Base-by-base conservation (phyloP, 2,888 invertebrate genomes). In the Fabriciana adippe region DNA sequence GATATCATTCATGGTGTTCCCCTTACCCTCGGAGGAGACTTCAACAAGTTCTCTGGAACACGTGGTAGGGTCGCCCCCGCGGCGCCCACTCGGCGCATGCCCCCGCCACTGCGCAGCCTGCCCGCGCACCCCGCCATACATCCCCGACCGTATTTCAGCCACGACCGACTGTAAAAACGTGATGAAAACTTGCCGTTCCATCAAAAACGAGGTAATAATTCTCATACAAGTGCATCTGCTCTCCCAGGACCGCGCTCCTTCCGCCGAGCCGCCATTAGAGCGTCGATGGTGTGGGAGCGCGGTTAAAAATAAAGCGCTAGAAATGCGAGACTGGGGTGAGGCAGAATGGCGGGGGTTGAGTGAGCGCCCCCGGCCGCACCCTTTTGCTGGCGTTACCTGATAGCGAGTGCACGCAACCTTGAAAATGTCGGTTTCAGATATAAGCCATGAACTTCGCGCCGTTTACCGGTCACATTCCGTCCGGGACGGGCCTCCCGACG, bases 401-500 rank as follows among this genome's bases (percentile, higher is more conserved):
- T 64, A 55, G 64, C 69, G 74, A 59, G 74, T 69, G 73, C 71
- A 73, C 72, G 67, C 68, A 69, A 70, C 72, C 70, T 68, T 73
- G 62, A 75, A 72, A 63, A 75, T 76, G 76, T 67, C 66, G 69
- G 50, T 77, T 74, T 60, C 77, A 77, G 76, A 67, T 62, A 47
- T 61, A 67, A 62, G 65, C 60, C 81, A 97, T 97, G 97, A 97
- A 97, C 93, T 97, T 97, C 92, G 95, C 97, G 80, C 96, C 97
- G 75, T 97, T 97, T 86, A 96, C 96, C 79, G 95, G 96, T 79
- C 97, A 95, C 88, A 96, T 96, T 84, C 95, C 96, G 81, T 94
- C 95, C 77, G 94, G 95, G 78, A 94, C 95, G 75, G 94, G 95
- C 76, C 94, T 97, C 77, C 96, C 97, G 74, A 95, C 95, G 69